Percentiles rank a stretch among this genome's conserved stretches.
phyloP scores from a whole-genome alignment of 2,797 vertebrate genomes.

The Sebastes kiyomatsui region DNA sequence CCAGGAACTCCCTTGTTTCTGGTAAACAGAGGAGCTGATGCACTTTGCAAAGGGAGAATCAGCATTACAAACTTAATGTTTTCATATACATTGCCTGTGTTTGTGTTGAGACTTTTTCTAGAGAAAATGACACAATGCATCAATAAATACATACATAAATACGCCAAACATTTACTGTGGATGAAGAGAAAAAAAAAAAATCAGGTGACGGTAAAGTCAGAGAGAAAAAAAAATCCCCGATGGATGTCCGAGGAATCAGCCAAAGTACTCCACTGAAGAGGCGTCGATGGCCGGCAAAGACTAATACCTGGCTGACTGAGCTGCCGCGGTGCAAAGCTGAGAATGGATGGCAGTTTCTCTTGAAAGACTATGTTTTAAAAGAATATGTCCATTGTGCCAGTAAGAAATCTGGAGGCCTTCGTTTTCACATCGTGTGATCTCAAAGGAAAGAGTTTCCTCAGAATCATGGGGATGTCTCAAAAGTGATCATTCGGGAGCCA shows the following conservation, averaged over 20 bases:
- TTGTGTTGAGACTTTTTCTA: conserved; percentile 90
- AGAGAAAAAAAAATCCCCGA: conserved; percentile 77
- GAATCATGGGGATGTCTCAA: conserved; percentile 82
- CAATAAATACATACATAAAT: conserved; percentile 71
- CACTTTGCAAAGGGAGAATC: conserved; percentile 78
- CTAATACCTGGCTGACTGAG: conserved; percentile 78
- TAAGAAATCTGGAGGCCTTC: conserved; percentile 89
- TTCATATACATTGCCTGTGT: conserved; percentile 94
- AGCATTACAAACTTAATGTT: conserved; percentile 84
- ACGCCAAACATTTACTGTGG: conserved; percentile 86
- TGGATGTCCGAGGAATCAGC: conserved; percentile 86
- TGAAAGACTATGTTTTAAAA: conserved; percentile 83
- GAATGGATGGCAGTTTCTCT: conserved; percentile 84
- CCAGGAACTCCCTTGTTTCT: conserved; percentile 87
- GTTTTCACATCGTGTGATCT: conserved; percentile 87
- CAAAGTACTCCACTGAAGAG: conserved; percentile 86
- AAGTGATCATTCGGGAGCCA: conserved; percentile 90
- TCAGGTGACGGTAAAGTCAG: conserved; percentile 25
- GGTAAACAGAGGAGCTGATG: conserved; percentile 67
- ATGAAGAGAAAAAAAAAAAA: conserved; percentile 78
- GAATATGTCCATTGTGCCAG: conserved; percentile 90
- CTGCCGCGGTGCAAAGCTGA: conserved; percentile 75
- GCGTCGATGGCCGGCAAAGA: conserved; percentile 81
- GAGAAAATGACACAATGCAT: conserved; percentile 77
- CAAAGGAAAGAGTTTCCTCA: conserved; percentile 87